Percentiles rank a stretch among this genome's conserved stretches.
These are phyloP conservation scores for Nanger granti DNA, from an alignment of 2,113 vertebrate species.

Conservation along the genomic window DNA sequence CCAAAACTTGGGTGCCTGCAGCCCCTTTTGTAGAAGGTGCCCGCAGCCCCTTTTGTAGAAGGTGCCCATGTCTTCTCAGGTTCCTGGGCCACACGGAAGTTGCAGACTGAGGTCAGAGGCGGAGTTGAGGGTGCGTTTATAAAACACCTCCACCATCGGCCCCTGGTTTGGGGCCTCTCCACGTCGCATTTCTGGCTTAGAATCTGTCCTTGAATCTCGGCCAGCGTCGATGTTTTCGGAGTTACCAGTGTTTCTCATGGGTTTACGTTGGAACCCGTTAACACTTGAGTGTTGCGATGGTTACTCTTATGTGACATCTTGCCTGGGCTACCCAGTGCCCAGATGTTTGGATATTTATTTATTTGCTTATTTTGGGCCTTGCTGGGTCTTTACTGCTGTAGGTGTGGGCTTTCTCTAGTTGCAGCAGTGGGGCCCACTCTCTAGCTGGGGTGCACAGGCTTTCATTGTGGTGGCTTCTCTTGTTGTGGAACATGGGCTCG, in stretches of 20 bases:
- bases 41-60: neutral
- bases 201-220: neutral
- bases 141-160: too few relatives aligned
- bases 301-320: neutral
- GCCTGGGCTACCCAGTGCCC: neutral
- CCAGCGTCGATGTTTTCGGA: neutral
- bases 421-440: neutral
- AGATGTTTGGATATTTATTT: neutral
- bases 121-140: neutral
- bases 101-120: neutral
- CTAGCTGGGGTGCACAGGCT: accelerated
- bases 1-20: neutral
- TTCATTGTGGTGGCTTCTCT: neutral
- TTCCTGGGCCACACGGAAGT: neutral
- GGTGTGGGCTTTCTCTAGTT: neutral
- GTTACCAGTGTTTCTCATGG: neutral
- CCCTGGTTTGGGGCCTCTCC: neutral
- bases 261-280: neutral
- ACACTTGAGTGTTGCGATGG: neutral
- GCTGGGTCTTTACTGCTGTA: neutral
- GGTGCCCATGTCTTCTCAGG: neutral
- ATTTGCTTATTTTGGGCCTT: accelerated
- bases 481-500: neutral
- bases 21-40: neutral
- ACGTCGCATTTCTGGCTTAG: neutral